A percentile compares a stretch with the other conserved stretches of the same genome.
These are phyloP conservation scores for Nothoprocta pentlandii DNA, from an alignment of 2,113 vertebrate genomes.

Conservation along the genomic window DNA sequence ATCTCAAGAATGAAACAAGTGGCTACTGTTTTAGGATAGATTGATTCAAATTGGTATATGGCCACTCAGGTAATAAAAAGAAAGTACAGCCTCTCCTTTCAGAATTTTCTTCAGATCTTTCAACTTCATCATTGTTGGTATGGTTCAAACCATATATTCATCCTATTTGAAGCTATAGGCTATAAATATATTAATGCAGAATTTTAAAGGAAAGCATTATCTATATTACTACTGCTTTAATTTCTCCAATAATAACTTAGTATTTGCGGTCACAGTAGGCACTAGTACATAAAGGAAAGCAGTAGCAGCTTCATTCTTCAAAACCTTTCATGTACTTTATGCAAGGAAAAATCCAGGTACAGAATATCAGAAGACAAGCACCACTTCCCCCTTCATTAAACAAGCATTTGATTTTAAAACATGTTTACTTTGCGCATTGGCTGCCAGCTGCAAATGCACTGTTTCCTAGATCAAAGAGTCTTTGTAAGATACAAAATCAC, in stretches of 20 bases:
- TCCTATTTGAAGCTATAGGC: background rate
- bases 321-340: constrained; percentile 43
- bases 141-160: background rate
- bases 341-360: constrained; percentile 31
- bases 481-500: constrained; percentile 16
- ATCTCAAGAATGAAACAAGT: background rate
- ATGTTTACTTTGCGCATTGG: background rate
- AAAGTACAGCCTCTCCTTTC: background rate
- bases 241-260: constrained; percentile 2
- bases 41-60: background rate
- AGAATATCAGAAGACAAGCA: constrained; percentile 52
- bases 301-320: constrained; percentile 14
- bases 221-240: background rate
- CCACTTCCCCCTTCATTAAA: constrained; percentile 23
- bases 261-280: background rate
- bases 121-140: background rate
- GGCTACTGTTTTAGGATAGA: background rate
- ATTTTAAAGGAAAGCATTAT: background rate
- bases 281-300: constrained; percentile 11
- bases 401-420: constrained; percentile 48
- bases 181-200: background rate
- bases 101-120: background rate
- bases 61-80: background rate
- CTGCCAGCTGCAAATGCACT: constrained; percentile 43
- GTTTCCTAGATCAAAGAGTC: constrained; percentile 52